These are phyloP conservation scores for Lycaena phlaeas DNA, from an alignment of 2,888 invertebrate genomes.

Conservation along the genomic window DNA sequence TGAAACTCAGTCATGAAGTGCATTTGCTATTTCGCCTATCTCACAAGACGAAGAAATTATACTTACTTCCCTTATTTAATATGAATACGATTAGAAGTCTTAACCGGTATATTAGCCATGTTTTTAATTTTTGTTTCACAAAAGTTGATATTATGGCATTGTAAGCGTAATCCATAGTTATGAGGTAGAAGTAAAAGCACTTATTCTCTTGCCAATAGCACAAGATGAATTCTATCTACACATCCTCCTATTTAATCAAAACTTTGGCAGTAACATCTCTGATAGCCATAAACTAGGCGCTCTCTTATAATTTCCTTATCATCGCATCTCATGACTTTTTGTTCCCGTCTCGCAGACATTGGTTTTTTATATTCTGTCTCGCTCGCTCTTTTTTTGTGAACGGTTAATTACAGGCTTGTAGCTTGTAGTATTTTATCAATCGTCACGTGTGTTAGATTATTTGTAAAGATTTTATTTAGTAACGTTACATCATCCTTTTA, in stretches of 20 bases:
- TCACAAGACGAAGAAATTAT: too few species aligned
- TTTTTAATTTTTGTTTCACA: too few species aligned
- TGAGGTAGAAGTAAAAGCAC: too few species aligned
- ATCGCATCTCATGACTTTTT: constrained; percentile 40
- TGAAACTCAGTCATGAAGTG: too few species aligned
- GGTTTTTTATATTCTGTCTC: constrained; percentile 32
- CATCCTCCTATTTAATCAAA: constrained; percentile 2
- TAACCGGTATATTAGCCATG: too few species aligned
- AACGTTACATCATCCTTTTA: too few species aligned
- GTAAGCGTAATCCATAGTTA: too few species aligned
- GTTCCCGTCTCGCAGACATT: constrained; percentile 35
- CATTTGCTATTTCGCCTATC: too few species aligned
- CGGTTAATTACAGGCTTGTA: constrained; percentile 10
- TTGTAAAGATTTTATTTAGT: constrained; percentile 1
- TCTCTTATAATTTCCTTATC: constrained; percentile 50
- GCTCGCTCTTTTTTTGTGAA: constrained; percentile 10
- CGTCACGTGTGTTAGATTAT: constrained; percentile 1
- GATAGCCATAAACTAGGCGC: constrained; percentile 15
- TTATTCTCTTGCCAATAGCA: constrained; percentile 4
- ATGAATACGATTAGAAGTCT: too few species aligned
- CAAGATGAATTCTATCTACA: not conserved
- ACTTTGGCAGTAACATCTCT: constrained; percentile 11
- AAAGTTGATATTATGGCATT: too few species aligned
- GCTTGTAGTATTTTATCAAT: constrained; percentile 6
- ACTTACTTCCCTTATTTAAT: too few species aligned